Conservation (phyloP, 2,888 invertebrate genomes). For the Odontomyia ornata region DNA sequence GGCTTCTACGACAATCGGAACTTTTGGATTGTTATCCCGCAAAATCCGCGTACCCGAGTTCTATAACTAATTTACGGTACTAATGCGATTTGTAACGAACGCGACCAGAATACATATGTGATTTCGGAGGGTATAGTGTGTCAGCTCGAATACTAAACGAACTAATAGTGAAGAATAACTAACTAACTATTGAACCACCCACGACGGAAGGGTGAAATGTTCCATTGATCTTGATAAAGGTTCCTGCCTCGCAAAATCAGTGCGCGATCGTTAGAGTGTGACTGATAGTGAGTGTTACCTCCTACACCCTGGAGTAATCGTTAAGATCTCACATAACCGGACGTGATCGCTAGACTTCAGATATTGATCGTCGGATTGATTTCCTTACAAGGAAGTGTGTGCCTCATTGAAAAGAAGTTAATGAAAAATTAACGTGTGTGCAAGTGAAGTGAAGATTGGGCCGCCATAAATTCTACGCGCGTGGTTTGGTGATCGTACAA, state of each 20-base stretch:
- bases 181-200: too few species aligned
- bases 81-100: neutral
- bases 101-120: too few species aligned
- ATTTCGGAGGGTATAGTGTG: too few species aligned
- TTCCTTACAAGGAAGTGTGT: neutral
- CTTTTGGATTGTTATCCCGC: too few species aligned
- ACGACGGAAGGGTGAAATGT: too few species aligned
- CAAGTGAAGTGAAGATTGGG: neutral
- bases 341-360: slow-evolving; percentile 2
- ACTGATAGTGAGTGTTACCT: neutral
- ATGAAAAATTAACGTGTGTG: neutral
- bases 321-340: neutral
- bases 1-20: too few species aligned
- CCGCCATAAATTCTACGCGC: neutral
- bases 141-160: too few species aligned
- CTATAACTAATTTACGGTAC: neutral
- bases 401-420: neutral
- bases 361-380: neutral
- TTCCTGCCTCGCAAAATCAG: slow-evolving; percentile 7
- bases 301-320: neutral
- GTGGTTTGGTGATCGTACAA: neutral
- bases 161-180: too few species aligned
- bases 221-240: neutral
- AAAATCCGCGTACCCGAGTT: too few species aligned
- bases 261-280: slow-evolving; percentile 12